Evolutionary conservation across 2,888 invertebrate species (phyloP), one percentile per base, ranked within the genome.

Genomic region (Hyppa rectilinea): DNA sequence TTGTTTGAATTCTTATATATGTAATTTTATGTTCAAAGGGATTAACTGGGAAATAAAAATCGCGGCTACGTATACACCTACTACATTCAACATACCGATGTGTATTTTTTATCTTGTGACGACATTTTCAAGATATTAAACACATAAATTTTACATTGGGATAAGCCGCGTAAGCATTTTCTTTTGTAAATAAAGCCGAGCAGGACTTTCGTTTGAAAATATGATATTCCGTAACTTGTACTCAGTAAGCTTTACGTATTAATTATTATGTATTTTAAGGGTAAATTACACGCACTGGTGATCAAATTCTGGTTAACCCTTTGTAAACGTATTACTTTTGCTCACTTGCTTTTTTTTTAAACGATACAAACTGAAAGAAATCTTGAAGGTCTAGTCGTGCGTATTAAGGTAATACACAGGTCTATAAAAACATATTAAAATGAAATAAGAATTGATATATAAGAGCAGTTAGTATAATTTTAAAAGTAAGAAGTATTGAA

Each of bases 141-240:
- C 60, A 74, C 61, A 82, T 83, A 80, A 79, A 80, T 83, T 79
- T 74, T 75, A 75, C 63, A 80, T 67, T 75, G 67, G 74, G 70
- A 71, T 86, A 85, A 78, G 78, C 75, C 79, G 61, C 62, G 65
- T 72, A 80, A 79, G 70, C 67, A 72, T 78, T 86, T 82, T 77
- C 67, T 81, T 72, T 82, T 67, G 40, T 61, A 78, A 73, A 86
- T 72, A 74, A 75, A 65, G 49, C 63, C 55, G 60, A 78, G 36
- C 29, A 75, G 71, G 60, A 67, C 71, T 70, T 77, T 66, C 74
- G 60, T 74, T 81, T 65, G 65, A 60, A 76, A 72, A 69, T 74
- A 63, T 68, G 31, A 61, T 73, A 71, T 71, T 60, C 53, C 49
- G 36, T 49, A n/a, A n/a, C n/a, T n/a, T n/a, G 26, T 63, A 68